These are phyloP conservation scores for Capitella teleta DNA, from an alignment of 1,140 invertebrate genomes.

Conservation along the genomic window DNA sequence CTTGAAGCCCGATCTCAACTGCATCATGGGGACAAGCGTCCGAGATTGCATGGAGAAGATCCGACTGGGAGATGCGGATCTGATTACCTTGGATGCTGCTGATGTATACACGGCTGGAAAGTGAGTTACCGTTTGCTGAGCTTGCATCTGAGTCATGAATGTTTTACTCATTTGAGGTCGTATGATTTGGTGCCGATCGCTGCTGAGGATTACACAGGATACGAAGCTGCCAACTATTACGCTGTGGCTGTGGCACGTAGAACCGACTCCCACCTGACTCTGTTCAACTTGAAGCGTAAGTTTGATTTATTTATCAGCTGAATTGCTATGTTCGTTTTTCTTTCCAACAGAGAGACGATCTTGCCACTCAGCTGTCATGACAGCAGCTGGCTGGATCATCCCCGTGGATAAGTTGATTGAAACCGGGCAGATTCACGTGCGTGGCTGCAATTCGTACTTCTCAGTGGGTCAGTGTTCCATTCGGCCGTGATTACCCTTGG, in stretches of 20 bases:
- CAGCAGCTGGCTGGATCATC: conserved; percentile 89
- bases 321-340: neutral
- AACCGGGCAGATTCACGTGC: conserved; percentile 83
- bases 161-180: conserved; percentile 19
- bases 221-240: conserved; percentile 32
- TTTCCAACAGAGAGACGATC: conserved; percentile 44
- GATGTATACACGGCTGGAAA: conserved; percentile 39
- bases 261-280: conserved; percentile 27
- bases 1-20: conserved; percentile 80
- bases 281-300: conserved; percentile 41
- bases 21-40: conserved; percentile 71
- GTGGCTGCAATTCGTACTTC: conserved; percentile 76
- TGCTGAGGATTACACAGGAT: conserved; percentile 39
- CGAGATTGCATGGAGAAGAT: conserved; percentile 76
- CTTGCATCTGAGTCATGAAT: neutral
- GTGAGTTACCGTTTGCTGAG: too few species aligned
- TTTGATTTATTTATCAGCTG: conserved; percentile 3
- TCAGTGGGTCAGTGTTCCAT: conserved; percentile 51
- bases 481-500: neutral
- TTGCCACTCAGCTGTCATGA: conserved; percentile 83
- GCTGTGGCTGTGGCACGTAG: conserved; percentile 39
- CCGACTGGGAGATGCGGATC: conserved; percentile 54
- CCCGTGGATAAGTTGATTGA: conserved; percentile 85
- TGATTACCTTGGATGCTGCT: conserved; percentile 40
- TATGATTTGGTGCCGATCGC: conserved; percentile 40